Conservation (phyloP, 2,888 invertebrate genomes). For the Chrysolina americana region DNA sequence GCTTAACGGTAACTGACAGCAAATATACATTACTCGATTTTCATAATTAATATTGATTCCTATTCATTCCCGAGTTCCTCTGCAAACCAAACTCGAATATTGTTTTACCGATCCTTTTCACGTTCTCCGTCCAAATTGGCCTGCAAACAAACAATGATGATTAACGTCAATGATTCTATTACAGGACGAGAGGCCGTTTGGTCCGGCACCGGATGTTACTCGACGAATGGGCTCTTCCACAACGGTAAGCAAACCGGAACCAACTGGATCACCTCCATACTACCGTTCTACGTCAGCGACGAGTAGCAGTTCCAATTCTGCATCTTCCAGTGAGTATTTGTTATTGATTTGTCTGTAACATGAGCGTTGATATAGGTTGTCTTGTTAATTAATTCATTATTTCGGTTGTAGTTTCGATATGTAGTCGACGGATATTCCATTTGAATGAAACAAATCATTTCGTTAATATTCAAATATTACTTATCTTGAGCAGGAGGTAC, state of each 20-base stretch:
- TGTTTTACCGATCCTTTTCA: conserved; percentile 6
- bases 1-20: no score
- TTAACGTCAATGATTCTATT: conserved; percentile 38
- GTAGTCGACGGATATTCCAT: no score
- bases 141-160: conserved; percentile 13
- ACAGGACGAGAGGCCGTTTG: conserved; percentile 61
- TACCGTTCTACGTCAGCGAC: conserved; percentile 73
- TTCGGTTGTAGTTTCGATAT: background rate
- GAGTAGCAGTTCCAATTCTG: conserved; percentile 75
- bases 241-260: conserved; percentile 65
- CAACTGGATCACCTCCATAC: conserved; percentile 67
- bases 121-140: background rate
- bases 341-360: no score
- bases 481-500: no score
- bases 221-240: conserved; percentile 66
- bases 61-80: no score
- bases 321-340: conserved; percentile 73
- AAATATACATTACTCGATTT: background rate
- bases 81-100: background rate
- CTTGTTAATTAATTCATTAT: no score
- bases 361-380: no score
- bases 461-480: no score
- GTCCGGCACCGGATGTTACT: conserved; percentile 77
- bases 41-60: background rate
- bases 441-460: no score